phyloP scores from a whole-genome alignment of 2,888 invertebrate genomes.

The Oeneis ivallda region DNA sequence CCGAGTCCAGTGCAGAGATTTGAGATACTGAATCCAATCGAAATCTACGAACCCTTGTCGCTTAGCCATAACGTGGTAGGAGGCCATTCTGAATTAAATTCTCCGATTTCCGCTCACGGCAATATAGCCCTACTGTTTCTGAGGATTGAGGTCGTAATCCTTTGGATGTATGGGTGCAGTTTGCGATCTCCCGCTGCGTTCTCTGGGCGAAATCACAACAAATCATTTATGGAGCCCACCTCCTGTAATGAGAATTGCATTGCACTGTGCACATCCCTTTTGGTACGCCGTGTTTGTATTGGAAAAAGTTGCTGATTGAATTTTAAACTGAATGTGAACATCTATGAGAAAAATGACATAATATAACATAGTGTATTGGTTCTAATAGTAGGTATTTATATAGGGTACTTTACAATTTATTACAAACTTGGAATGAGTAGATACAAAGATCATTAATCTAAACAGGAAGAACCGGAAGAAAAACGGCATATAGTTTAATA shows the following conservation, averaged over 20 bases:
- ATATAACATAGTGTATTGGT: too few species aligned
- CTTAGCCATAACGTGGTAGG: conserved; percentile 77
- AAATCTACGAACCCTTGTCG: conserved; percentile 79
- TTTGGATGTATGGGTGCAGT: conserved; percentile 59
- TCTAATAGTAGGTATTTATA: too few species aligned
- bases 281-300: conserved; percentile 46
- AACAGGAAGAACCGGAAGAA: too few species aligned
- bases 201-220: conserved; percentile 78
- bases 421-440: too few species aligned
- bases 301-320: conserved; percentile 38
- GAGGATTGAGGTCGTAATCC: conserved; percentile 48
- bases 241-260: conserved; percentile 76
- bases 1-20: conserved; percentile 67
- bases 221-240: conserved; percentile 78
- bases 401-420: too few species aligned
- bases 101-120: conserved; percentile 46
- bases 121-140: conserved; percentile 51
- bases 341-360: background rate
- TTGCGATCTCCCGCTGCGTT: conserved; percentile 77
- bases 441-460: too few species aligned
- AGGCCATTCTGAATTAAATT: conserved; percentile 75
- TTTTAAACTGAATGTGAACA: conserved; percentile 19
- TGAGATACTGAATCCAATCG: conserved; percentile 77
- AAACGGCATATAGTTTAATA: too few species aligned
- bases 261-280: conserved; percentile 51